Conservation (phyloP, 2,797 vertebrate genomes). For the Hypotaenidia philippensis region DNA sequence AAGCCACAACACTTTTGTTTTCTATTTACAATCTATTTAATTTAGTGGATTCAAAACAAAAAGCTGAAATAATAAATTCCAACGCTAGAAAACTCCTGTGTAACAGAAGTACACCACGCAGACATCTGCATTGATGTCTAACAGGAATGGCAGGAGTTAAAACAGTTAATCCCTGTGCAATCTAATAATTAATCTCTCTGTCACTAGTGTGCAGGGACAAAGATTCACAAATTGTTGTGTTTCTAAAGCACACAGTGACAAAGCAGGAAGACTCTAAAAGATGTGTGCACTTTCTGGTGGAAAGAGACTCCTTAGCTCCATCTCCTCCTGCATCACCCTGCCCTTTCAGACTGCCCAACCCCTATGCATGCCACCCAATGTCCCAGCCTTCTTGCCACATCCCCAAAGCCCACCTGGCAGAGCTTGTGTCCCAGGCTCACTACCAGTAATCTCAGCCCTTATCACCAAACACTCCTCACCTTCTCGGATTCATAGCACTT, state of each 20-base stretch:
- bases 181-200: background rate
- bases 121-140: background rate
- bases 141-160: background rate
- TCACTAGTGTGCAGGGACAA: background rate
- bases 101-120: background rate
- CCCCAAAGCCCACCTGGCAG: background rate
- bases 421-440: background rate
- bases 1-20: too few relatives aligned
- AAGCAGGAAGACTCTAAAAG: background rate
- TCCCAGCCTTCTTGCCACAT: background rate
- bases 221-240: background rate
- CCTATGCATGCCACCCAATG: too few relatives aligned
- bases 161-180: background rate
- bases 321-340: too few relatives aligned
- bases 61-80: background rate
- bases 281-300: accelerated
- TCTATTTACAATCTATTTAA: background rate
- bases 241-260: background rate
- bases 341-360: background rate
- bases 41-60: background rate
- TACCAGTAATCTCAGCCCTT: background rate
- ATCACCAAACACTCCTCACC: background rate
- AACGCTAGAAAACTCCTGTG: background rate
- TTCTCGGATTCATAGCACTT: background rate
- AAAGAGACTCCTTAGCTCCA: background rate